Conservation (phyloP, 2,797 vertebrate species). For the Pseudochaenichthys georgianus region DNA sequence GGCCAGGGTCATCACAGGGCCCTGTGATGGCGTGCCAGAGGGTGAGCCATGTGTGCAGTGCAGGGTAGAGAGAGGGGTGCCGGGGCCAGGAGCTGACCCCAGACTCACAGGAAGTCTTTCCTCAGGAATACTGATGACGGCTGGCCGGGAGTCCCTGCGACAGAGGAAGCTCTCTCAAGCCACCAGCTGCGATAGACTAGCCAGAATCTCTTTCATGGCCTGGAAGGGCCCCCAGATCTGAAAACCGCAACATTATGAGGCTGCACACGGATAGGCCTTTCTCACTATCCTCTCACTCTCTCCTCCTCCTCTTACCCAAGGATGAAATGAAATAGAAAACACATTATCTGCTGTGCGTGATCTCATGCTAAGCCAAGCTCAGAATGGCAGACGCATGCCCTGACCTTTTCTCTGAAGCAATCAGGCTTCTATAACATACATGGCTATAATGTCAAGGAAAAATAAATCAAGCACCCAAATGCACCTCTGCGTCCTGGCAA, state of each 20-base stretch:
- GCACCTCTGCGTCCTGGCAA: slow-evolving; percentile 29
- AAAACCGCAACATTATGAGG: slow-evolving; percentile 76
- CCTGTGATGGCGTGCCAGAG: slow-evolving; percentile 81
- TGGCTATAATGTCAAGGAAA: slow-evolving; percentile 46
- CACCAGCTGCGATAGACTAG: slow-evolving; percentile 86
- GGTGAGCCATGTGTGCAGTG: slow-evolving; percentile 77
- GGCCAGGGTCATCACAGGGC: slow-evolving; percentile 43
- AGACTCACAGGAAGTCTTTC: slow-evolving; percentile 84
- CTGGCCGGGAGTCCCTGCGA: slow-evolving; percentile 75
- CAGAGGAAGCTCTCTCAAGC: slow-evolving; percentile 85
- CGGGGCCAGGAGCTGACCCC: slow-evolving; percentile 63
- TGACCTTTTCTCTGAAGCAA: slow-evolving; percentile 44
- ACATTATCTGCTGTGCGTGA: slow-evolving; percentile 70
- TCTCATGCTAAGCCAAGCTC: slow-evolving; percentile 48
- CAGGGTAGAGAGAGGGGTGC: slow-evolving; percentile 40
- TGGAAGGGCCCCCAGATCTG: slow-evolving; percentile 67
- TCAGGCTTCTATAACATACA: slow-evolving; percentile 50
- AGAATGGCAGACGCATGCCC: slow-evolving; percentile 28
- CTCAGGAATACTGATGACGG: slow-evolving; percentile 85
- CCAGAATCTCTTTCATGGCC: slow-evolving; percentile 83
- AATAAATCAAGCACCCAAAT: slow-evolving; percentile 61
- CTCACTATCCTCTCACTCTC: slow-evolving; percentile 47
- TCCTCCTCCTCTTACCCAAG: slow-evolving; percentile 49
- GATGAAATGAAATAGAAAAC: slow-evolving; percentile 76
- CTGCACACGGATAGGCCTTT: slow-evolving; percentile 72